Conservation (phyloP, 2,888 invertebrate species). For the Idaea biselata region DNA sequence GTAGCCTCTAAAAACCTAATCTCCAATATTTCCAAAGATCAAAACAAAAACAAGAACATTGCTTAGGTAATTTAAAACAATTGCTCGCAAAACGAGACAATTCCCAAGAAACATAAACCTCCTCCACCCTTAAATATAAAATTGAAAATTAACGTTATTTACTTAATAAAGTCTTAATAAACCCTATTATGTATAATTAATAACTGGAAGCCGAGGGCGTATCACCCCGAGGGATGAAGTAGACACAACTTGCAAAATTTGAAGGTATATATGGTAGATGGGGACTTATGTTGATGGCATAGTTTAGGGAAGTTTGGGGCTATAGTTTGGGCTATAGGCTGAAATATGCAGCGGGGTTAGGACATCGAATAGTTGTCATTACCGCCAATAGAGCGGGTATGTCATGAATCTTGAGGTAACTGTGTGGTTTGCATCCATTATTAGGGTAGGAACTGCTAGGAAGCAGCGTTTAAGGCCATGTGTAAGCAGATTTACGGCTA, state of each 20-base stretch:
- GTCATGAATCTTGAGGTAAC: constrained; percentile 7
- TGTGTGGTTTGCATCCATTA: constrained; percentile 5
- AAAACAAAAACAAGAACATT: not conserved
- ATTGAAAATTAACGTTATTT: constrained; percentile 1
- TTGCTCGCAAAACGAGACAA: not conserved
- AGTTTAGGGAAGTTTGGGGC: not conserved
- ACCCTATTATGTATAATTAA: not conserved
- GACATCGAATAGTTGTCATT: not conserved
- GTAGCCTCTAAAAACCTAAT: not conserved
- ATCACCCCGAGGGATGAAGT: not conserved
- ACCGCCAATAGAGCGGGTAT: constrained; percentile 1
- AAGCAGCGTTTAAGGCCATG: not conserved
- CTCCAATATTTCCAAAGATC: not conserved
- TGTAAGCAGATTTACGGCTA: not conserved
- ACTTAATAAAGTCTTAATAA: not conserved
- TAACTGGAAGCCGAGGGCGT: not conserved
- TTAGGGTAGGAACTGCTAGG: not conserved
- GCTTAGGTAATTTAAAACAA: not conserved
- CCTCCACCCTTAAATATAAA: not conserved
- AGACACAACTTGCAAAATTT: not conserved
- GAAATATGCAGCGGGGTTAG: not conserved
- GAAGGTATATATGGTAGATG: not conserved
- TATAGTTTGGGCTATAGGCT: not conserved
- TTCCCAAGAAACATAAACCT: not conserved
- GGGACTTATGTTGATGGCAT: not conserved